Percentiles rank a stretch among this genome's conserved stretches.
These are phyloP conservation scores for Harpalus rubripes DNA, from an alignment of 2,888 invertebrate genomes.

Conservation along the genomic window DNA sequence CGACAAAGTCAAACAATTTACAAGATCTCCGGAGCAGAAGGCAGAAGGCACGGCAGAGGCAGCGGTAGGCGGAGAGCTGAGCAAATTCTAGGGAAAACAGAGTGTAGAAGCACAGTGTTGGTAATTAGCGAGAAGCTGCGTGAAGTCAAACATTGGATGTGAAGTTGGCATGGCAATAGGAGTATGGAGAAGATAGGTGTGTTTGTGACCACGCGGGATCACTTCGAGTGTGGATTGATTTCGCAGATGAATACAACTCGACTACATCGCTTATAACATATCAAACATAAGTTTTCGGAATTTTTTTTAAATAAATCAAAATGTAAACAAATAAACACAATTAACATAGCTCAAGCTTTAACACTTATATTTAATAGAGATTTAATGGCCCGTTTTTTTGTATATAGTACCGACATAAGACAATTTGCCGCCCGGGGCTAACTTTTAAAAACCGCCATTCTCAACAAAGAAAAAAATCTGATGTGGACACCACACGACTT, in stretches of 20 bases:
- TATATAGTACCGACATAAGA: too few species aligned
- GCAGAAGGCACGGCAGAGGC: too few species aligned
- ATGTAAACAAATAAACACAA: too few species aligned
- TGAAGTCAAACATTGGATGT: conserved; percentile 31
- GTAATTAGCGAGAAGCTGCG: conserved; percentile 58
- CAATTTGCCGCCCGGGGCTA: too few species aligned
- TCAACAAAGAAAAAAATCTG: too few species aligned
- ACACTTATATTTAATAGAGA: too few species aligned
- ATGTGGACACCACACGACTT: too few species aligned
- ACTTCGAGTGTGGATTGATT: background rate
- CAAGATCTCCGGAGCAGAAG: conserved; percentile 45
- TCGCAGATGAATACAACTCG: background rate
- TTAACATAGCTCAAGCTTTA: too few species aligned
- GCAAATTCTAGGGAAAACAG: conserved; percentile 27
- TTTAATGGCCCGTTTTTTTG: too few species aligned
- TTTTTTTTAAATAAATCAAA: too few species aligned
- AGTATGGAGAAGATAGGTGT: background rate
- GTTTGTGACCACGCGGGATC: background rate
- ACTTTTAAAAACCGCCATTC: too few species aligned
- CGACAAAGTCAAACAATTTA: conserved; percentile 60
- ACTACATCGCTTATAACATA: background rate
- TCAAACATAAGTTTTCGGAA: too few species aligned
- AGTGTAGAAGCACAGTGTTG: conserved; percentile 1
- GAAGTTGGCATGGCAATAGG: background rate
- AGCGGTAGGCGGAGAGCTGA: conserved; percentile 6